A percentile compares a stretch with the other conserved stretches of the same genome.
Conservation (phyloP, 2,888 invertebrate species). For the Plusia festucae region DNA sequence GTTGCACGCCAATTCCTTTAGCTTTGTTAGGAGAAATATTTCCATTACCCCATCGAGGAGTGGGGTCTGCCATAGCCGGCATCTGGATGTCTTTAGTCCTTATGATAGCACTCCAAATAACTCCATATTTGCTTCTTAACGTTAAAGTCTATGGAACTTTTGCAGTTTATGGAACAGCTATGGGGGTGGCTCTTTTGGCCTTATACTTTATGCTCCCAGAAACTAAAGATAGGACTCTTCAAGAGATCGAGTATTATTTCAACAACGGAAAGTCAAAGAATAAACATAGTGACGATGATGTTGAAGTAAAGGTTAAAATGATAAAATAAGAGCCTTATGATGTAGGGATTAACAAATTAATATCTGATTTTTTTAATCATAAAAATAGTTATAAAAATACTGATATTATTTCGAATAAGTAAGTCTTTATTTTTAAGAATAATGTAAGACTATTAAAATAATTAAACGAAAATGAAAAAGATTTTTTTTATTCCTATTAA, state of each 20-base stretch:
- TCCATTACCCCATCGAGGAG: slow-evolving; percentile 73
- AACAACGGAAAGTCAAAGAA: slow-evolving; percentile 47
- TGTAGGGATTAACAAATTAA: not conserved
- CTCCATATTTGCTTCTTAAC: slow-evolving; percentile 64
- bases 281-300: slow-evolving; percentile 17
- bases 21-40: slow-evolving; percentile 76
- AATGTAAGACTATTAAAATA: too few species aligned
- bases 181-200: slow-evolving; percentile 51
- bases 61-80: slow-evolving; percentile 67
- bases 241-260: slow-evolving; percentile 69
- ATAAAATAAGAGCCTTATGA: slow-evolving; percentile 14
- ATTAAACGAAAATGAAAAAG: too few species aligned
- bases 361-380: too few species aligned
- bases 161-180: slow-evolving; percentile 52
- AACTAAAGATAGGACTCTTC: slow-evolving; percentile 68
- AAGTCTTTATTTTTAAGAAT: not conserved
- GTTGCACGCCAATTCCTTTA: slow-evolving; percentile 75
- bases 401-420: not conserved
- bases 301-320: slow-evolving; percentile 39
- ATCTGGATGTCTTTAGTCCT: slow-evolving; percentile 63
- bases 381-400: not conserved
- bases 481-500: too few species aligned
- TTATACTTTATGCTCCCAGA: slow-evolving; percentile 66
- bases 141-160: slow-evolving; percentile 65
- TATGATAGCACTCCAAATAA: slow-evolving; percentile 67